Evolutionary conservation across 1,140 invertebrate genomes (phyloP).

Genomic region (Microplitis mediator): DNA sequence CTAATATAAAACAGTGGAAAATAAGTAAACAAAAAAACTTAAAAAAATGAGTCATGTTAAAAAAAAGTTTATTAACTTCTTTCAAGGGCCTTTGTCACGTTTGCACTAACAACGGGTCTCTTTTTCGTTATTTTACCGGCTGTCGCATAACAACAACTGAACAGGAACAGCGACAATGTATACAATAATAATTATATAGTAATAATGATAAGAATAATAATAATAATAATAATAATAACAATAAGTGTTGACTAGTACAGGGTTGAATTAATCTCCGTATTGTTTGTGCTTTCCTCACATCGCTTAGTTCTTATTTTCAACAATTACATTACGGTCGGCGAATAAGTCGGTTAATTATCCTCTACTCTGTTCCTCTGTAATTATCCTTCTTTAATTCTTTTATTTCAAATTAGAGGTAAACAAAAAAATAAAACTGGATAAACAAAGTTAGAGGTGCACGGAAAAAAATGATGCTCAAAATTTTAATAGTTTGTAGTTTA

Average conservation of each 20-base stretch:
- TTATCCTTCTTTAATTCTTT: neutral
- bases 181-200: neutral
- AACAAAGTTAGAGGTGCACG: too few species aligned
- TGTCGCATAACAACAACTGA: neutral
- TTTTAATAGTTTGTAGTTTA: too few species aligned
- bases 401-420: neutral
- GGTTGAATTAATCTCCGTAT: slow-evolving; percentile 3
- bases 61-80: neutral
- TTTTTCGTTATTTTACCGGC: neutral
- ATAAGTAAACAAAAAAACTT: slow-evolving; percentile 1
- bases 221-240: too few species aligned
- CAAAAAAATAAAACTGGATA: too few species aligned
- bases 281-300: neutral
- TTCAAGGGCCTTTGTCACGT: neutral
- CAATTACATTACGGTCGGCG: neutral
- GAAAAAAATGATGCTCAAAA: too few species aligned
- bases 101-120: neutral
- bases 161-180: neutral
- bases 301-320: neutral
- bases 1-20: neutral
- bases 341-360: slow-evolving; percentile 1
- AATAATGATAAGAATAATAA: too few species aligned
- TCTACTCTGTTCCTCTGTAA: neutral
- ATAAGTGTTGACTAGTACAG: too few species aligned
- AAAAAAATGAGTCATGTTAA: slow-evolving; percentile 16